Evolutionary conservation across 1,140 invertebrate species (phyloP).

Genomic region (Nilaparvata lugens): DNA sequence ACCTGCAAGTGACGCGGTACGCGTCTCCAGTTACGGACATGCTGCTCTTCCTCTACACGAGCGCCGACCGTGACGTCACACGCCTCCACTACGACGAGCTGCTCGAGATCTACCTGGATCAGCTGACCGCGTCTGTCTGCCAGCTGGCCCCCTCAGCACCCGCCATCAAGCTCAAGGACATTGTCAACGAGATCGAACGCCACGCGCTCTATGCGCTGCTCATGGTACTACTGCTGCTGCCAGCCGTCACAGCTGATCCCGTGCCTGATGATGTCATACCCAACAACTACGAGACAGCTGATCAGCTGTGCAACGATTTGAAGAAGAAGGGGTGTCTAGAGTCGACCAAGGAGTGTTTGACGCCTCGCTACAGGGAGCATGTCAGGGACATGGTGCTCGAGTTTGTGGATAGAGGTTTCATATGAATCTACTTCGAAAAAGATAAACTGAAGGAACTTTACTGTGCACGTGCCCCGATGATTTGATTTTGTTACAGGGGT

Average conservation of each 20-base stretch:
- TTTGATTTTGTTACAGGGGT: too few relatives aligned
- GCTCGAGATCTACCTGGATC: constrained; percentile 45
- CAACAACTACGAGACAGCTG: background rate
- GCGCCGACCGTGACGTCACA: constrained; percentile 39
- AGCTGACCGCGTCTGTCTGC: constrained; percentile 28
- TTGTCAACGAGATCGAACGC: constrained; percentile 16
- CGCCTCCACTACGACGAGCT: constrained; percentile 37
- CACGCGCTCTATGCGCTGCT: constrained; percentile 20
- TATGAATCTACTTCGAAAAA: constrained; percentile 6
- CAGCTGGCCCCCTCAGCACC: constrained; percentile 12
- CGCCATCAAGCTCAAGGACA: constrained; percentile 7
- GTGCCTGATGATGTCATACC: background rate
- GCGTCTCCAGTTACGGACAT: constrained; percentile 35
- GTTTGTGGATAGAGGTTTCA: constrained; percentile 21
- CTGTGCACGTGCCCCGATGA: too few relatives aligned
- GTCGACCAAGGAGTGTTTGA: background rate
- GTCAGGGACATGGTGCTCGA: constrained; percentile 18
- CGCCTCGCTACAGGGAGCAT: constrained; percentile 9
- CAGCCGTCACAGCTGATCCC: constrained; percentile 13
- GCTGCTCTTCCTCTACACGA: constrained; percentile 36
- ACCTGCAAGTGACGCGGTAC: constrained; percentile 36
- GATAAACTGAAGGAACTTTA: too few relatives aligned
- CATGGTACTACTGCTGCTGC: constrained; percentile 21
- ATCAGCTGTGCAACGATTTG: background rate
- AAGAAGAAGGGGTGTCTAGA: background rate